Evolutionary conservation across 2,888 invertebrate species (phyloP).

Genomic region (Pristionchus japonicus): DNA sequence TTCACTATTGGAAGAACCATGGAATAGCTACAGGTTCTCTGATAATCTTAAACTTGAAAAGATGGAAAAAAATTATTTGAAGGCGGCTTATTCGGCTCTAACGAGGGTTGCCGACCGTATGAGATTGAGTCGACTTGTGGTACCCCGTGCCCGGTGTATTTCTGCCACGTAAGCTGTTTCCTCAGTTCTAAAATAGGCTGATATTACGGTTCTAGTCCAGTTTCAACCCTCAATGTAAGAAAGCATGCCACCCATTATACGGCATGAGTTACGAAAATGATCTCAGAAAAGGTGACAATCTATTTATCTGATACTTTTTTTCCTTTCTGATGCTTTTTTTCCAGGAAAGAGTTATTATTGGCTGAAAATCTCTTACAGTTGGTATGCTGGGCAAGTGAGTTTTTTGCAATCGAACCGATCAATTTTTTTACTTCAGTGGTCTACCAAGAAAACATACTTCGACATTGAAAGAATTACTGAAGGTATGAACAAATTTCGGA

Average conservation of each 20-base stretch:
- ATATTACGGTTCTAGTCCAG: neutral
- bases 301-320: neutral
- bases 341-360: neutral
- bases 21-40: neutral
- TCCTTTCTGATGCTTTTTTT: neutral
- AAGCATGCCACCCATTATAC: neutral
- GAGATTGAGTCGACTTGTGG: neutral
- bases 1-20: neutral
- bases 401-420: too few species aligned
- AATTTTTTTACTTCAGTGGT: neutral
- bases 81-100: neutral
- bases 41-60: too few species aligned
- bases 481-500: neutral
- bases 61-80: too few species aligned
- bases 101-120: neutral
- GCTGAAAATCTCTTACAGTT: neutral
- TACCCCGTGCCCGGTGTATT: neutral
- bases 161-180: neutral
- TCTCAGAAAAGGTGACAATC: neutral
- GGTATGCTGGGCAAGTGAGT: neutral
- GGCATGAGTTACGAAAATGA: neutral
- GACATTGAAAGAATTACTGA: neutral
- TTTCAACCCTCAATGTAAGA: neutral
- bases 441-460: neutral
- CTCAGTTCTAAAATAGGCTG: neutral